Conservation (phyloP, 2,113 vertebrate genomes). For the Edolisoma coerulescens region DNA sequence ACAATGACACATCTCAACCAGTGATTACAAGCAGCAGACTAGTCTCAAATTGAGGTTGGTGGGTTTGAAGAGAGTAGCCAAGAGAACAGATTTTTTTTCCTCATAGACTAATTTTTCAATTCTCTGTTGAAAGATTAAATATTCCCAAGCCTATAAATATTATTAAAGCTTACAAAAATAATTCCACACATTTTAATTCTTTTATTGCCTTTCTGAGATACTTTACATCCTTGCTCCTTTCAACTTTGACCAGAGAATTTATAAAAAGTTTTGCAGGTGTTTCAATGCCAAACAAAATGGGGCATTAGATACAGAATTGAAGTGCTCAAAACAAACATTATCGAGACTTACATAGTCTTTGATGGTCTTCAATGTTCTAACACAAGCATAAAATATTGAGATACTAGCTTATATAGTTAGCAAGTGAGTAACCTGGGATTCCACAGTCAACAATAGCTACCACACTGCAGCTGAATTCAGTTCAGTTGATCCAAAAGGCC, state of each 20-base stretch:
- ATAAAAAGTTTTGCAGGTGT: neutral
- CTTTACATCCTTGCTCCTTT: neutral
- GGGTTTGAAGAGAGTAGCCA: neutral
- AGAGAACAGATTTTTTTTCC: neutral
- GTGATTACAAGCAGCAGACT: neutral
- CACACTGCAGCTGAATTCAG: neutral
- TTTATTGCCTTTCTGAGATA: neutral
- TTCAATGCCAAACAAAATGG: neutral
- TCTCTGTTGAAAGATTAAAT: neutral
- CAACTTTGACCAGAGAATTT: neutral
- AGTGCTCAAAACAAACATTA: neutral
- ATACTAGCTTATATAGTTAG: neutral
- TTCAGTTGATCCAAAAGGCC: neutral
- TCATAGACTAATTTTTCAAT: neutral
- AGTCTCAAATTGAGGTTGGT: neutral
- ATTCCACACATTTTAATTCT: neutral
- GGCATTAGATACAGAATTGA: neutral
- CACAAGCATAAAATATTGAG: neutral
- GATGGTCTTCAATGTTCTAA: neutral
- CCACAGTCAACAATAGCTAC: neutral
- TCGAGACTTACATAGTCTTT: neutral
- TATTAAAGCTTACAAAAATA: neutral
- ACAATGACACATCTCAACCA: neutral
- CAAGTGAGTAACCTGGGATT: neutral
- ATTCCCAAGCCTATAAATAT: neutral